phyloP scores from a whole-genome alignment of 2,797 vertebrate genomes.

The Oreortyx pictus region DNA sequence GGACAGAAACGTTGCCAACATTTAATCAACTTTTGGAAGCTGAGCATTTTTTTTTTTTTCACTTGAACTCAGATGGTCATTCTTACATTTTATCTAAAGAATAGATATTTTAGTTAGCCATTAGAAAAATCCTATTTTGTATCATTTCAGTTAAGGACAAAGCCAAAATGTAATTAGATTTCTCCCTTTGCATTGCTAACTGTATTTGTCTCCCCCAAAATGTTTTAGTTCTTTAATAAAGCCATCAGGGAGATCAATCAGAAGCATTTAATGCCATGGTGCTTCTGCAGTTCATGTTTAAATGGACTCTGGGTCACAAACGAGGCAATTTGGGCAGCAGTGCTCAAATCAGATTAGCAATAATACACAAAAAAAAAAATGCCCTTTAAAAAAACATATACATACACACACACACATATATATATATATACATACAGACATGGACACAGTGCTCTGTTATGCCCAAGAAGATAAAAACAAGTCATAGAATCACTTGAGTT shows the following conservation, averaged over 20 bases:
- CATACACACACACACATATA: background rate
- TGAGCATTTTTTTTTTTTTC: constrained; percentile 40
- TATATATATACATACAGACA: background rate
- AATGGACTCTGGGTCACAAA: constrained; percentile 73
- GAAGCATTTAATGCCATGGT: constrained; percentile 65
- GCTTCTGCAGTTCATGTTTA: constrained; percentile 73
- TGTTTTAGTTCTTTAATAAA: constrained; percentile 73
- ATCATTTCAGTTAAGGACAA: constrained; percentile 62
- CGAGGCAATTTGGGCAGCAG: constrained; percentile 62
- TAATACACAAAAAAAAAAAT: constrained; percentile 32
- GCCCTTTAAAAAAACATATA: background rate
- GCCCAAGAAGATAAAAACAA: background rate
- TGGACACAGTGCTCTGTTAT: background rate
- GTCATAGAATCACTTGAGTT: too few relatives aligned
- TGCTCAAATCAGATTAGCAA: constrained; percentile 57
- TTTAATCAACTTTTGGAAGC: constrained; percentile 69
- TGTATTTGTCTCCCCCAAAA: constrained; percentile 57
- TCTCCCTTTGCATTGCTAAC: constrained; percentile 53
- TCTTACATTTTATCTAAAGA: constrained; percentile 70
- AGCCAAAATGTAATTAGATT: constrained; percentile 72
- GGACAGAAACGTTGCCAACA: background rate
- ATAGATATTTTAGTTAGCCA: constrained; percentile 65
- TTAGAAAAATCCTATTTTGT: constrained; percentile 68
- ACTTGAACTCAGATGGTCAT: constrained; percentile 49
- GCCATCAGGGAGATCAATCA: constrained; percentile 74